Evolutionary conservation across 2,888 invertebrate species (phyloP).

Genomic region (Trissoscelio sp.): DNA sequence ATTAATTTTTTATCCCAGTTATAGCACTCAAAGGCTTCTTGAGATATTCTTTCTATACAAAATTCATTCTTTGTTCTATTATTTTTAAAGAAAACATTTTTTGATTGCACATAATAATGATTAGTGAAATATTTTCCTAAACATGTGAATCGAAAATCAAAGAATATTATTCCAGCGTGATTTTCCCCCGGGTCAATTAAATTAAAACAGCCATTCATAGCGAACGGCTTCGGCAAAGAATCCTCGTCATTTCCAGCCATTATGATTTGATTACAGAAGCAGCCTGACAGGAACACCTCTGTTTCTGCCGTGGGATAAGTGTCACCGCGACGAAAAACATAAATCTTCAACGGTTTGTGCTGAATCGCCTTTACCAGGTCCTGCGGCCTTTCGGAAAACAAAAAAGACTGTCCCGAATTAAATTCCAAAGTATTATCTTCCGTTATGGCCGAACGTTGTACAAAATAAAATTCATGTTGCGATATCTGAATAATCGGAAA

Average conservation of each 20-base stretch:
- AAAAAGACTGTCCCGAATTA: slow-evolving; percentile 76
- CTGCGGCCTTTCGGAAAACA: slow-evolving; percentile 78
- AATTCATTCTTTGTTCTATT: slow-evolving; percentile 73
- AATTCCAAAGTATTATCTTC: slow-evolving; percentile 73
- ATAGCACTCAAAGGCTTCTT: background rate
- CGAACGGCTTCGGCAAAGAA: slow-evolving; percentile 78
- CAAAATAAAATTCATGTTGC: slow-evolving; percentile 75
- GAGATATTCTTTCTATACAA: slow-evolving; percentile 72
- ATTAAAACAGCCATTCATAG: slow-evolving; percentile 73
- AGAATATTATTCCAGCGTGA: slow-evolving; percentile 75
- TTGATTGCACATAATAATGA: slow-evolving; percentile 75
- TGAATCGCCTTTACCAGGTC: slow-evolving; percentile 77
- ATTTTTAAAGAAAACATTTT: slow-evolving; percentile 75
- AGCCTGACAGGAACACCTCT: slow-evolving; percentile 76
- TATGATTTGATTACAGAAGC: slow-evolving; percentile 80
- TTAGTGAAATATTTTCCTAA: slow-evolving; percentile 77
- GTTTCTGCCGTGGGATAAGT: slow-evolving; percentile 80
- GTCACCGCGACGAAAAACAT: slow-evolving; percentile 78
- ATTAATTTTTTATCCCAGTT: background rate
- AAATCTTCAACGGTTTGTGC: slow-evolving; percentile 75
- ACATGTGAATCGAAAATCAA: slow-evolving; percentile 76
- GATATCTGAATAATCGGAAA: slow-evolving; percentile 79
- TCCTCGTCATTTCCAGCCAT: slow-evolving; percentile 78
- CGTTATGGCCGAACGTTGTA: slow-evolving; percentile 61
- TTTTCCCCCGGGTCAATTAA: slow-evolving; percentile 79